These are phyloP conservation scores for Trachymyrmex cornetzi DNA, from an alignment of 1,140 invertebrate genomes.

Conservation along the genomic window DNA sequence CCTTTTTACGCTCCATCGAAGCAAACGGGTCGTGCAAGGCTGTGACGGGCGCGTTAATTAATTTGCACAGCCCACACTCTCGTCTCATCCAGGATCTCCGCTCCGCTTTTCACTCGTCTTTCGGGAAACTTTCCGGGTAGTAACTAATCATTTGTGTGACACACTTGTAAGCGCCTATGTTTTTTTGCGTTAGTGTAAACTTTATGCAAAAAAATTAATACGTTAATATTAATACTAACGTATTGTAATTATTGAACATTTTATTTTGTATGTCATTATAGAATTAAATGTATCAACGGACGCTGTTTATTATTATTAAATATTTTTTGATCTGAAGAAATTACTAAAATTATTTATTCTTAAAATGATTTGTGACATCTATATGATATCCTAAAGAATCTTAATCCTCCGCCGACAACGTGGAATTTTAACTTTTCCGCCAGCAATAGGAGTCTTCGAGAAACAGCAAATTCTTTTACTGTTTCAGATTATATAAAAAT, in stretches of 20 bases:
- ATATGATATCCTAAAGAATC: neutral
- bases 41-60: slow-evolving; percentile 67
- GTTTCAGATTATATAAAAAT: no score
- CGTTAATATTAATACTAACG: slow-evolving; percentile 1
- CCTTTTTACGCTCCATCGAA: slow-evolving; percentile 66
- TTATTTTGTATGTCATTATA: neutral
- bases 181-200: slow-evolving; percentile 33
- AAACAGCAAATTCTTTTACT: no score
- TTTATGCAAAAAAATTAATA: slow-evolving; percentile 1
- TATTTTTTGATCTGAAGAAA: neutral
- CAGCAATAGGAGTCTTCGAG: no score
- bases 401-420: no score
- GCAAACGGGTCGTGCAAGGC: slow-evolving; percentile 33
- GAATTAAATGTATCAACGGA: neutral
- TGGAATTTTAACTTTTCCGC: no score
- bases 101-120: slow-evolving; percentile 42
- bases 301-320: neutral
- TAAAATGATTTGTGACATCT: neutral
- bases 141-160: slow-evolving; percentile 10
- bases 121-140: slow-evolving; percentile 14
- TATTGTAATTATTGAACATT: neutral
- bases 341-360: neutral
- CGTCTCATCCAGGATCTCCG: slow-evolving; percentile 10
- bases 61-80: slow-evolving; percentile 45
- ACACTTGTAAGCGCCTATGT: slow-evolving; percentile 12